Base-by-base conservation (phyloP, 1,140 invertebrate species). In the Brachionus paranguensis region DNA sequence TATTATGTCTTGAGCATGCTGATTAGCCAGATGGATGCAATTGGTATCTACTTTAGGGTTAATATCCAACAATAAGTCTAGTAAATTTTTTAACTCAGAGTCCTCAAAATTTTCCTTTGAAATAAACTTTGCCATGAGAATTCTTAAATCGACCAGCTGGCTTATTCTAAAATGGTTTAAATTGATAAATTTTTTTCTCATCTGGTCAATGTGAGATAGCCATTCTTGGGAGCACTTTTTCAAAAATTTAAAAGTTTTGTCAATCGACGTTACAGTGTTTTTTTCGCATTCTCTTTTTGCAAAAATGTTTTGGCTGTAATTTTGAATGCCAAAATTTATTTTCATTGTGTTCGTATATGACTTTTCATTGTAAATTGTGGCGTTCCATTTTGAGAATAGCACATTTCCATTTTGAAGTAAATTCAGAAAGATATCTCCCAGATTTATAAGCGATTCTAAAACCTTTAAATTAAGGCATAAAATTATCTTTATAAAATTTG, bases 91-190 rank as follows among this genome's bases (percentile, higher is more conserved):
- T 10, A 33, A n/a, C 24, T 68, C 20, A 43, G 27, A 53, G 83
- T 84, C 11, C 76, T 79, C 5, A 85, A 85, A 3, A 86, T 27
- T 74, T 86, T 45, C 37, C 12, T 17, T 33, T 37, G 41, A 53
- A 29, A 78, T 65, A 47, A 78, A 84, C 4, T 65, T n/a, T 8
- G 87, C 86, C 20, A 88, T 70, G 29, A 88, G 86, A 84, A 85
- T 78, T 68, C 87, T 86, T 10, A 88, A 85, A 29, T 88, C 86
- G 0, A 88, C 87, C 68, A 88, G 84, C 78, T 88, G 88, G 27
- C 86, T 86, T 60, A 86, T 86, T 29, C 86, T 88, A 84, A 86
- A 88, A 68, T 85, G 85, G 68, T 88, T 88, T 83, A 88, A 83
- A 14, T 86, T 78, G 17, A 84, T 84, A 78, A 85, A 88, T 74